phyloP scores from a whole-genome alignment of 2,888 invertebrate genomes.

The Galerucella nymphaeae region DNA sequence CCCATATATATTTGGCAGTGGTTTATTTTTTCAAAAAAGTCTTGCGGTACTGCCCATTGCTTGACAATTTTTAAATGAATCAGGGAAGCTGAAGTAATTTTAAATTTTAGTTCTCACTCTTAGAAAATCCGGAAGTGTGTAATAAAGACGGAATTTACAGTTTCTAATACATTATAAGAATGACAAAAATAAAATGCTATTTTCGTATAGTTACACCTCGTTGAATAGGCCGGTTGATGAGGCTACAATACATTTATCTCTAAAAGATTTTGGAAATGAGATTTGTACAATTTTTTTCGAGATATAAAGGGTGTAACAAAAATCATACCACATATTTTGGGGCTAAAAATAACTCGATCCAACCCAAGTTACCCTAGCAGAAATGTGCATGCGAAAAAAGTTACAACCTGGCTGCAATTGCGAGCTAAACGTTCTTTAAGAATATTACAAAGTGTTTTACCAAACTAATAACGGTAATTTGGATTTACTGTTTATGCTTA shows the following conservation, averaged over 20 bases:
- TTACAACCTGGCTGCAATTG: too few relatives aligned
- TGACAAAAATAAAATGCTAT: conserved; percentile 17
- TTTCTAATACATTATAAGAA: conserved; percentile 11
- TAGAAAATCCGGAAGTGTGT: conserved; percentile 10
- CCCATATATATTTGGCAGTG: conserved; percentile 5
- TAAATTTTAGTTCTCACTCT: neutral
- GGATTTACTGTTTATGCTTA: too few relatives aligned
- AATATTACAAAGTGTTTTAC: too few relatives aligned
- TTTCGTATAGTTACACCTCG: conserved; percentile 8
- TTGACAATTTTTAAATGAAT: conserved; percentile 9
- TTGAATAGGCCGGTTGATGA: neutral
- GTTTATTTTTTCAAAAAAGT: neutral
- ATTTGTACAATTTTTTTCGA: too few relatives aligned
- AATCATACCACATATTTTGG: too few relatives aligned
- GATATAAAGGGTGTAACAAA: too few relatives aligned
- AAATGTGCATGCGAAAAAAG: too few relatives aligned
- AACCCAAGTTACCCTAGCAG: too few relatives aligned
- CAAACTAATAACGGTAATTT: too few relatives aligned
- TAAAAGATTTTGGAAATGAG: too few relatives aligned
- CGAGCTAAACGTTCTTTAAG: too few relatives aligned
- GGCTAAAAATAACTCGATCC: too few relatives aligned
- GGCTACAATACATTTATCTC: neutral
- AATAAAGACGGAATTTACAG: conserved; percentile 10
- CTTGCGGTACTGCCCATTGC: neutral
- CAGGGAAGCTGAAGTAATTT: conserved; percentile 3